A percentile compares a stretch with the other conserved stretches of the same genome.
phyloP scores from a whole-genome alignment of 2,113 vertebrate genomes.

The Morphnarchus princeps region DNA sequence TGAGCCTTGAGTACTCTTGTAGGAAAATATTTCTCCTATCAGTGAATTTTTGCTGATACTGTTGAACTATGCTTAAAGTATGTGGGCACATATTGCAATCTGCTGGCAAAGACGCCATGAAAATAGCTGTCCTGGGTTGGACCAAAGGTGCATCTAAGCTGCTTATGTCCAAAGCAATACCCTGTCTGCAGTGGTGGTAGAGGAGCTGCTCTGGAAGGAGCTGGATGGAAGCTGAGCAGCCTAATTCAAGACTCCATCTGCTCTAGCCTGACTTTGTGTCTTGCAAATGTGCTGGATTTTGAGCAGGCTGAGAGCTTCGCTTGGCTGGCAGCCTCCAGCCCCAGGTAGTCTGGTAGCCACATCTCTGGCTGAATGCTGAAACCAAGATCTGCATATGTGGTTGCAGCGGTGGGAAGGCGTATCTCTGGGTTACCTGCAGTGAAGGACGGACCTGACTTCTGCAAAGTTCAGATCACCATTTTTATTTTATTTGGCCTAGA shows the following conservation, averaged over 20 bases:
- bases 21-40: constrained; percentile 13
- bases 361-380: neutral
- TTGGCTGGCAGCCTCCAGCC: neutral
- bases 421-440: neutral
- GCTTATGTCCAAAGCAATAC: neutral
- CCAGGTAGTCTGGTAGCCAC: neutral
- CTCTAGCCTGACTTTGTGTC: neutral
- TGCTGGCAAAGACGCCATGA: neutral
- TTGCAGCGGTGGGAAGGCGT: neutral
- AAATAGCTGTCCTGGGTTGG: neutral
- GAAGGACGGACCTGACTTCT: accelerated
- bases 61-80: neutral
- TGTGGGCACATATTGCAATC: neutral
- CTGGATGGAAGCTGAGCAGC: neutral
- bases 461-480: neutral
- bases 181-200: neutral
- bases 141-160: neutral
- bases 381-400: neutral
- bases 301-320: neutral
- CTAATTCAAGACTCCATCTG: neutral
- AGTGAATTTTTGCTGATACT: neutral
- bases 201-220: neutral
- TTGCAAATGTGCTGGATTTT: neutral
- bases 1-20: neutral
- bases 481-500: neutral